Evolutionary conservation across 2,888 invertebrate genomes (phyloP).

Genomic region (Euplagia quadripunctaria): DNA sequence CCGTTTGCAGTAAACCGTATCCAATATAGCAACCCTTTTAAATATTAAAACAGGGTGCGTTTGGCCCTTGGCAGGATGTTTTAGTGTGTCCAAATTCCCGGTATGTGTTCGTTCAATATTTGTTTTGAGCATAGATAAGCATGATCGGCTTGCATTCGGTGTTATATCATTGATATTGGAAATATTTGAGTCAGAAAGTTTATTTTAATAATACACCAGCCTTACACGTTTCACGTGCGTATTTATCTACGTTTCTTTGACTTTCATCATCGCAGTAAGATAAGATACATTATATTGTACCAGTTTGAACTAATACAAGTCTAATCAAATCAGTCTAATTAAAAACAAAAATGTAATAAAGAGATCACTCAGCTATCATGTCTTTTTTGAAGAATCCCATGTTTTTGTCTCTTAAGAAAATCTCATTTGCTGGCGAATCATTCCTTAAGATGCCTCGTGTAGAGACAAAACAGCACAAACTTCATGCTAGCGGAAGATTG

Average conservation of each 20-base stretch:
- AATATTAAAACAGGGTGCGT: slow-evolving; percentile 41
- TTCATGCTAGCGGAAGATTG: too few relatives aligned
- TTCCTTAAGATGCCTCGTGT: too few relatives aligned
- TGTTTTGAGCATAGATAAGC: slow-evolving; percentile 64
- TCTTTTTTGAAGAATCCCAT: background rate
- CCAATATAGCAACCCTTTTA: slow-evolving; percentile 51
- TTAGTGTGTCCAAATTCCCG: slow-evolving; percentile 55
- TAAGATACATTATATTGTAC: background rate
- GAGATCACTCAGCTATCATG: background rate
- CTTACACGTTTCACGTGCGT: background rate
- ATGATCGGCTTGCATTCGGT: slow-evolving; percentile 53
- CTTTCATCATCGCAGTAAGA: background rate
- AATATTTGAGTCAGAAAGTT: background rate
- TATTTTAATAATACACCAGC: background rate
- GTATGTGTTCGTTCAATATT: slow-evolving; percentile 75
- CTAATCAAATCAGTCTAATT: background rate
- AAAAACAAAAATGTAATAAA: background rate
- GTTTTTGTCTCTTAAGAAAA: background rate
- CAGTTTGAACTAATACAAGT: background rate
- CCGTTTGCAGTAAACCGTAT: slow-evolving; percentile 26
- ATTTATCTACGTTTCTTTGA: background rate
- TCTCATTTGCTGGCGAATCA: background rate
- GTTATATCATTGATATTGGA: slow-evolving; percentile 1
- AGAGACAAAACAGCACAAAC: too few relatives aligned
- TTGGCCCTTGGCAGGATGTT: slow-evolving; percentile 44